Evolutionary conservation across 2,888 invertebrate genomes (phyloP), one percentile per base, ranked within the genome.

Genomic region (Tethea ocularis): DNA sequence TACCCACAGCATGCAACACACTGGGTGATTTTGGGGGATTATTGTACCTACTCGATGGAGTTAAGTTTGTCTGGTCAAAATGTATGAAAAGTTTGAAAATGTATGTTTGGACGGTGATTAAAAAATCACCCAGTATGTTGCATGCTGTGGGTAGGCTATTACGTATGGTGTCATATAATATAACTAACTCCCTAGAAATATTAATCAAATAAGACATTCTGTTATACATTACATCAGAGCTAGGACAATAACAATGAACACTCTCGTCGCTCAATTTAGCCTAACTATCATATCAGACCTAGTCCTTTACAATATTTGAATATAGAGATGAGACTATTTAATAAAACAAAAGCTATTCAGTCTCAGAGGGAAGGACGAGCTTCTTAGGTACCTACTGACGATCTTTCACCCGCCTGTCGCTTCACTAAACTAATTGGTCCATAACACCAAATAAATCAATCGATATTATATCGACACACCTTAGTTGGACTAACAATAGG

Each of bases 401-500:
- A 20, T 53, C 8, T 29, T 53, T 11, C 29, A 20, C 33, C n/a
- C 3, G 0, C 11, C 10, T 29, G 20, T 38, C 29, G 52, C 8
- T 26, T 53, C 20, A 53, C 20, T 52, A 11, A 15, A 52, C 15
- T 33, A 26, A 29, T 5, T 20, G 20, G 54, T 36, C 36, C 33
- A 24, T n/a, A n/a, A 54, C 22, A 33, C 33, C 54, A 1, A 33
- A 54, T 36, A 13, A 36, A 54, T 54, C 33, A 20, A 54, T 54
- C 20, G 20, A 20, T 46, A 20, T 46, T 20, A 36, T 33, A 33
- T 15, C 33, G 33, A 26, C 13, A 54, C 54, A 54, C 33, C 33
- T 54, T 22, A 20, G 46, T 46, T 15, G 20, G 22, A 36, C 22
- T 33, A 54, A 33, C 54, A 54, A 54, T 54, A 54, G 54, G 46